Base-by-base conservation (phyloP, 2,797 vertebrate species). In the Amblyraja radiata region DNA sequence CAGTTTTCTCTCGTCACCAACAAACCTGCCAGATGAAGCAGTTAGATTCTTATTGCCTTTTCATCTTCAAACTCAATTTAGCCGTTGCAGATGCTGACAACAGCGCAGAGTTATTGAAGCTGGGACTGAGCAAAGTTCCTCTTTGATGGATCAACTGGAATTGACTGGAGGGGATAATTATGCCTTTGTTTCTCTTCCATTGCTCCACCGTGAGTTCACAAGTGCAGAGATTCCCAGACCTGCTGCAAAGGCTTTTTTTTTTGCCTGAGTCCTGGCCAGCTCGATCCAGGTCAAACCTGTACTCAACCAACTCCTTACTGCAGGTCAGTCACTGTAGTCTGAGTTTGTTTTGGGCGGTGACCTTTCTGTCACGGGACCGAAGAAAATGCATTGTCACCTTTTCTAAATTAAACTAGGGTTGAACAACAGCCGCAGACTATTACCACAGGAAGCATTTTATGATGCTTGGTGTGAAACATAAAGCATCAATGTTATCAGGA, bases 161-260 rank as follows among this genome's bases (percentile, higher is more conserved):
- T 86, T 63, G 83, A 86, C 28, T 86, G 58, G 61, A n/a, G 10
- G 58, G 14, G 13, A 86, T 86, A 86, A 86, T 86, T 86, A 63
- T 28, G 63, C 54, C 11, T 86, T 63, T 18, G 13, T n/a, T 63
- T 13, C 54, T 61, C 54, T 23, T 65, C 13, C 58, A 65, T 32
- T n/a, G 58, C 58, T 28, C 13, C 58, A 32, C 54, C 61, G 5
- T 86, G 58, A 32, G 83, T 86, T 86, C 83, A 86, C 83, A 86
- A 28, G 16, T 61, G 28, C 83, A 86, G 58, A 86, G 63, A 14
- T 11, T 11, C 58, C 28, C 28, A 18, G 25, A 86, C 13, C 58
- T 86, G 25, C 14, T 86, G 83, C 28, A 16, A 86, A n/a, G 11
- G 58, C 58, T 86, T 86, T 86, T 54, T 54, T 54, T 54, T 54